These are phyloP conservation scores for Phortica okadai DNA, from an alignment of 2,888 invertebrate genomes.

Conservation along the genomic window DNA sequence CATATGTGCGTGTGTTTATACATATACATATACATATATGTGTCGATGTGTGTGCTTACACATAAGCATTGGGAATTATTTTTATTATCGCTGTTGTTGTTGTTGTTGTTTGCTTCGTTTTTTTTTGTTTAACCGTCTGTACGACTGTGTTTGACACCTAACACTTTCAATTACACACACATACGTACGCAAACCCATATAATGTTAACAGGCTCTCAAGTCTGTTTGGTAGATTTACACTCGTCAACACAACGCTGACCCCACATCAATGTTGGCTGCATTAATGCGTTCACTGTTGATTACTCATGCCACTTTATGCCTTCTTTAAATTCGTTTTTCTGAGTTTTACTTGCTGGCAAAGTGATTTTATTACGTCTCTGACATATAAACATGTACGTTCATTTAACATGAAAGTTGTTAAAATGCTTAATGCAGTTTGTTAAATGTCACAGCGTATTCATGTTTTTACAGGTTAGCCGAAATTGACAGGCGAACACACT, in stretches of 20 bases:
- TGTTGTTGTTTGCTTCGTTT: not conserved
- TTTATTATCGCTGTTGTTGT: not conserved
- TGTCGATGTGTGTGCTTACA: not conserved
- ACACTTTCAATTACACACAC: conserved; percentile 21
- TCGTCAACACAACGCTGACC: not conserved
- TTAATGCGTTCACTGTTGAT: conserved; percentile 12
- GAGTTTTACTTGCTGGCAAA: not conserved
- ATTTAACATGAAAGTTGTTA: not conserved
- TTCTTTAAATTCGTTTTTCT: conserved; percentile 12
- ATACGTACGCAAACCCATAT: not conserved
- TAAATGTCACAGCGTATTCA: not conserved
- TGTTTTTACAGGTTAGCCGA: not conserved
- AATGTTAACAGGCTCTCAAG: not conserved
- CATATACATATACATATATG: not conserved
- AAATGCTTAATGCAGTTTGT: conserved; percentile 1
- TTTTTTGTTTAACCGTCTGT: too few species aligned
- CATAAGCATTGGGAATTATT: not conserved
- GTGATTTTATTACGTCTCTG: not conserved
- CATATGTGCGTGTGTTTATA: not conserved
- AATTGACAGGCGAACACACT: not conserved
- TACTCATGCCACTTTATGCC: not conserved
- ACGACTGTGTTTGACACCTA: conserved; percentile 8
- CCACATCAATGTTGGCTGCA: not conserved
- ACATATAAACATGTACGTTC: too few species aligned
- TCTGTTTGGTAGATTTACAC: not conserved